Base-by-base conservation (phyloP, 1,140 invertebrate species). In the Philotrypesis tridentata region DNA sequence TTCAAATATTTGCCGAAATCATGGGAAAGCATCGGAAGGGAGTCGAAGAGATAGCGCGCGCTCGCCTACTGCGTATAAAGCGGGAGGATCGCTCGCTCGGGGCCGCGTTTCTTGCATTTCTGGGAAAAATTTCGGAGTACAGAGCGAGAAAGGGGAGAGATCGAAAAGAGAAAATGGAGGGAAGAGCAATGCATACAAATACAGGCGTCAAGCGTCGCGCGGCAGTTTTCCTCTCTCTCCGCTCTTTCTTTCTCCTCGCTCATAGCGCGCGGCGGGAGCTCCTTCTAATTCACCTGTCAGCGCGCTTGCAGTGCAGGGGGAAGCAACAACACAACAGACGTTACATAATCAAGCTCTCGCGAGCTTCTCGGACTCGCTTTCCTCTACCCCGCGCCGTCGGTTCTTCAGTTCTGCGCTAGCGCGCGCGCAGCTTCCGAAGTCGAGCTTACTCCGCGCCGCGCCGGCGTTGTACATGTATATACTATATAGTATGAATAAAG, bases 281-380 rank as follows among this genome's bases (percentile, higher is more conserved):
- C 72, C 25, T 48, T 70, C 65, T 61, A 75, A 76, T 81, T 76
- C 63, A 68, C 73, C 48, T 81, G 80, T 76, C 80, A 81, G 23
- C 72, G 48, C 4, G 63, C 37, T 11, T 6, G 17, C 14, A 14
- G 14, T 6, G 17, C 14, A 14, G 14, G 12, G 11, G 27, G 23
- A 21, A 37, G 14, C 27, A 74, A 81, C 48, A 75, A 81, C 40
- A 71, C 14, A 76, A 70, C 43, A 60, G 72, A 75, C 73, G 71
- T 81, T 81, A 81, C 43, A 65, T 81, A 76, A 81, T 76, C 80
- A 67, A 81, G 29, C 67, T 37, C 40, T 55, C 17, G 48, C 48
- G 48, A 55, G 48, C 2, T 55, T 6, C 17, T 55, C 21, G 48
- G 48, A 55, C 48, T 55, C 48, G 48, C 48, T 55, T 37, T 37